Evolutionary conservation across 37 sponge, comb jelly and placozoan genomes (phyloP), one percentile per base, ranked within the genome.

Genomic region (Hexactinellida sp.): DNA sequence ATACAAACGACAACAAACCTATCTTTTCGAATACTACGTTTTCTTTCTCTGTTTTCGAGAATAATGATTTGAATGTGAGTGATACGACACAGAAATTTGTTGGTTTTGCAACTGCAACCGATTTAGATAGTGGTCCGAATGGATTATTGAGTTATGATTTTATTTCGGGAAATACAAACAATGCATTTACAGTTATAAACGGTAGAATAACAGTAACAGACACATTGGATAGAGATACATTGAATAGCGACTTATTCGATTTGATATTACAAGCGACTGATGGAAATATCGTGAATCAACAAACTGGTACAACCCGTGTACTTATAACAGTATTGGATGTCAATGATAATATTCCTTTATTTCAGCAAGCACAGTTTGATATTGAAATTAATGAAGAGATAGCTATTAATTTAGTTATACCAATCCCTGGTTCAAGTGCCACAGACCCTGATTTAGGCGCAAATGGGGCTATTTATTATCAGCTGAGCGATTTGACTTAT

Each of bases 101-200:
- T 9, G 38, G 89, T 0, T 1, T 38, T 39, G 55, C 90, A 0
- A 63, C 39, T 54, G 92, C 94, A 1, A 85, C 89, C 24, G 94
- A 93, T 82, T 37, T 36, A 0, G 94, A 93, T 38, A 76, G 24
- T 3, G 86, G 85, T 1, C 82, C 5, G 28, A 91, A 94, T 85
- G 89, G 83, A 24, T 83, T 19, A 0, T 28, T 91, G 34, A 83
- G 88, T 0, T 94, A 89, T 86, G 32, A 36, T 37, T 83, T 91
- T 51, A 37, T 47, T 34, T 38, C 85, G 10, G 39, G 39, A 10
- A 38, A 85, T 38, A 39, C 37, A 1, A 19, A 7, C 32, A 13
- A 38, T 16, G 28, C 54, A 7, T 85, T 85, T n/a, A 24, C 54
- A 39, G 19, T 85, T 85, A 25, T 10, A 3, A 1, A 41, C 10